A percentile compares a stretch with the other conserved stretches of the same genome.
phyloP scores from a whole-genome alignment of 2,797 vertebrate genomes.

The Oryzias sinensis region DNA sequence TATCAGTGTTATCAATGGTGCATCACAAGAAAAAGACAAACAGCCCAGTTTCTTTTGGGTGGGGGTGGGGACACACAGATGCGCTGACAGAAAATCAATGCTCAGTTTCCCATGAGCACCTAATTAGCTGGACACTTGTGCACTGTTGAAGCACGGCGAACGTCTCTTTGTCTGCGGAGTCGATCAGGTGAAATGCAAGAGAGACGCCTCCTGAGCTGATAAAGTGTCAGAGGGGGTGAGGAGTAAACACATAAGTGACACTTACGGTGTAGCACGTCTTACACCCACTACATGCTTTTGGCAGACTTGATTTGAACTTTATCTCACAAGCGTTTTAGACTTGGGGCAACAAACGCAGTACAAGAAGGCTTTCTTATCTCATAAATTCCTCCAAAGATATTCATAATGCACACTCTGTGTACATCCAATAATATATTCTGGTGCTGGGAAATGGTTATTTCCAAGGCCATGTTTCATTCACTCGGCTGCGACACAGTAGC shows the following conservation, averaged over 20 bases:
- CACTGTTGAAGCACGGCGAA: slow-evolving; percentile 72
- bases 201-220: slow-evolving; percentile 70
- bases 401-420: slow-evolving; percentile 4
- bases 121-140: slow-evolving; percentile 87
- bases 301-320: slow-evolving; percentile 59
- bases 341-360: slow-evolving; percentile 24
- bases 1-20: slow-evolving; percentile 80
- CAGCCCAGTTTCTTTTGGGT: slow-evolving; percentile 67
- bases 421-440: slow-evolving; percentile 3
- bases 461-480: slow-evolving; percentile 21
- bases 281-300: slow-evolving; percentile 53
- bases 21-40: slow-evolving; percentile 79
- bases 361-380: slow-evolving; percentile 24
- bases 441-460: slow-evolving; percentile 7
- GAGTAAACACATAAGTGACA: slow-evolving; percentile 71
- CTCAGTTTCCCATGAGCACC: slow-evolving; percentile 79
- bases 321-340: slow-evolving; percentile 32
- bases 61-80: slow-evolving; percentile 26
- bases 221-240: slow-evolving; percentile 71
- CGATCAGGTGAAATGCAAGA: slow-evolving; percentile 75
- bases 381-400: slow-evolving; percentile 11
- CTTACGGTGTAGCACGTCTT: slow-evolving; percentile 53
- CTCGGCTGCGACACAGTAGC: slow-evolving; percentile 31
- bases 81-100: slow-evolving; percentile 84
- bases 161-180: slow-evolving; percentile 77